These are phyloP conservation scores for Dryococelus australis DNA, from an alignment of 2,888 invertebrate species.

Conservation along the genomic window DNA sequence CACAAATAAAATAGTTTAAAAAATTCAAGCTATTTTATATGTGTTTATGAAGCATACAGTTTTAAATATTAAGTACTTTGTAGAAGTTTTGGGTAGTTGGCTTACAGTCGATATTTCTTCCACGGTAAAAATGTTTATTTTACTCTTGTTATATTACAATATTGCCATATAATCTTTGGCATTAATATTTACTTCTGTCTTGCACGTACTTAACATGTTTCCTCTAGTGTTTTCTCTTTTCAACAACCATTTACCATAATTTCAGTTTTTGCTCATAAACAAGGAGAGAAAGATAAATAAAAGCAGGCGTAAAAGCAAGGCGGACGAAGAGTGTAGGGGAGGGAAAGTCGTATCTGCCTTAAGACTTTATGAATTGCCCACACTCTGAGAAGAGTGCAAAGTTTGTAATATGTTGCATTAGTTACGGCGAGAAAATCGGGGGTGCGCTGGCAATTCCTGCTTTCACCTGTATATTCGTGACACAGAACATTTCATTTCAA, in stretches of 20 bases:
- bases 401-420: conserved; percentile 6
- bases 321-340: not conserved
- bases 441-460: not conserved
- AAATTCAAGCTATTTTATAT: too few relatives aligned
- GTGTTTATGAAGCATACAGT: too few relatives aligned
- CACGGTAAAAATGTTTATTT: too few relatives aligned
- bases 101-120: too few relatives aligned
- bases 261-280: not conserved
- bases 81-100: too few relatives aligned
- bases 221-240: not conserved
- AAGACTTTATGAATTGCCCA: conserved; percentile 16
- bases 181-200: not conserved
- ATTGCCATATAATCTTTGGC: too few relatives aligned
- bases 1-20: too few relatives aligned
- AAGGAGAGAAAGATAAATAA: conserved; percentile 16
- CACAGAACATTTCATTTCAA: not conserved
- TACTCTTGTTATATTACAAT: too few relatives aligned
- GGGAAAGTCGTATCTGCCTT: not conserved
- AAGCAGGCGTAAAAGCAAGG: conserved; percentile 16
- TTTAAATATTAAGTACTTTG: too few relatives aligned
- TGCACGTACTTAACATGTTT: not conserved
- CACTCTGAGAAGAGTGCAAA: conserved; percentile 7
- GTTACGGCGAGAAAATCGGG: not conserved
- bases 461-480: not conserved
- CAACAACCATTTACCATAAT: not conserved